Conservation (phyloP, 2,888 invertebrate genomes). For the Abrostola tripartita region DNA sequence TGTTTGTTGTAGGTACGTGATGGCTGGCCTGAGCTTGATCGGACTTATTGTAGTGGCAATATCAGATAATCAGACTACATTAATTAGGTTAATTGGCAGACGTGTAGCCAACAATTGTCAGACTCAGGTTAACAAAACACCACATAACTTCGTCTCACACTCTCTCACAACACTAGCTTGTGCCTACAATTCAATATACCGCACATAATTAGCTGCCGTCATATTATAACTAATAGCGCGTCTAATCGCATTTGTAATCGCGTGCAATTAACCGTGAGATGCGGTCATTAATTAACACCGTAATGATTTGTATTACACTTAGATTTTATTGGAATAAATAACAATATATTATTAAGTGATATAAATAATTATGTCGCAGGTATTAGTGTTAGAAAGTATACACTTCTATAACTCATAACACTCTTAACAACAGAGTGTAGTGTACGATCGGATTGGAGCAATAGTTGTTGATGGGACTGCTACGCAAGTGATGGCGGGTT, state of each 20-base stretch:
- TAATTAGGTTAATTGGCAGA: too few relatives aligned
- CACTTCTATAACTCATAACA: too few relatives aligned
- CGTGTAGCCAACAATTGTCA: too few relatives aligned
- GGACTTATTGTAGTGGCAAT: too few relatives aligned
- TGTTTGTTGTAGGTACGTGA: too few relatives aligned
- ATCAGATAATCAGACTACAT: too few relatives aligned
- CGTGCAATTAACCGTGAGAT: slow-evolving; percentile 38
- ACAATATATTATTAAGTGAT: not conserved
- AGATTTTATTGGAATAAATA: slow-evolving; percentile 23
- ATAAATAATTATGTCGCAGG: not conserved
- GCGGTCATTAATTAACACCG: slow-evolving; percentile 39
- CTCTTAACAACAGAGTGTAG: too few relatives aligned
- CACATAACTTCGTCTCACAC: not conserved
- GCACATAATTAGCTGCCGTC: slow-evolving; percentile 19
- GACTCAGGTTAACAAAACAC: not conserved
- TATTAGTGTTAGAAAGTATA: too few relatives aligned
- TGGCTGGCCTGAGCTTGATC: too few relatives aligned
- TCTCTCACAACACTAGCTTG: not conserved
- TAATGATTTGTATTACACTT: slow-evolving; percentile 35
- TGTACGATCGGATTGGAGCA: too few relatives aligned
- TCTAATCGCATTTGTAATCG: slow-evolving; percentile 39
- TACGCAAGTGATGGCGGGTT: too few relatives aligned
- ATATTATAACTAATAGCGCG: slow-evolving; percentile 20
- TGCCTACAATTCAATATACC: not conserved
- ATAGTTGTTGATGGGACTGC: too few relatives aligned